Evolutionary conservation across 2,113 vertebrate species (phyloP).

Genomic region (Corydoras maculifer): DNA sequence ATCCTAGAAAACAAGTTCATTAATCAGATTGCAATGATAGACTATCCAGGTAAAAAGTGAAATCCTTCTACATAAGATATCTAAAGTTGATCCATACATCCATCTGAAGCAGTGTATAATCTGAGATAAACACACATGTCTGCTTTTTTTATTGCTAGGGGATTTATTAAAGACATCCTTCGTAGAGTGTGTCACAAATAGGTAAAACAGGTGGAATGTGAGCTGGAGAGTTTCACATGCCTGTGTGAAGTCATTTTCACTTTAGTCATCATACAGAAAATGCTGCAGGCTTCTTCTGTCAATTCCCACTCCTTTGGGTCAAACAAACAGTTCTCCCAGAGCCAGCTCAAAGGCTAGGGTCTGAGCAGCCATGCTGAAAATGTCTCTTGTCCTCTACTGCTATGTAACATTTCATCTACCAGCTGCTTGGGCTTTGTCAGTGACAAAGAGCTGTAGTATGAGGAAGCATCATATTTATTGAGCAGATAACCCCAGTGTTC

Average conservation of each 20-base stretch:
- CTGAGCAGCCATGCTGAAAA: slow-evolving; percentile 74
- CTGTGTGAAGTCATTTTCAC: slow-evolving; percentile 41
- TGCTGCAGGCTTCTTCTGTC: slow-evolving; percentile 54
- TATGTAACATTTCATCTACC: slow-evolving; percentile 71
- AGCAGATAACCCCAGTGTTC: slow-evolving; percentile 62
- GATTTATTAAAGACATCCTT: background rate
- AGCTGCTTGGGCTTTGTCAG: slow-evolving; percentile 72
- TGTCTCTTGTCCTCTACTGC: slow-evolving; percentile 71
- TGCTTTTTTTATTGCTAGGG: slow-evolving; percentile 2
- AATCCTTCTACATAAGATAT: background rate
- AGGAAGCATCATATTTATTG: slow-evolving; percentile 73
- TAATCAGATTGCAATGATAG: background rate
- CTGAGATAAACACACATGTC: slow-evolving; percentile 2
- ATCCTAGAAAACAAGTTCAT: slow-evolving; percentile 24
- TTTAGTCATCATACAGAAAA: slow-evolving; percentile 42
- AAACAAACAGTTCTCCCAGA: slow-evolving; percentile 68
- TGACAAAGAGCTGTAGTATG: slow-evolving; percentile 70
- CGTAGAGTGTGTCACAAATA: slow-evolving; percentile 19
- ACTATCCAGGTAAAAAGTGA: background rate
- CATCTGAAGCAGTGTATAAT: background rate
- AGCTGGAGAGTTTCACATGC: slow-evolving; percentile 26
- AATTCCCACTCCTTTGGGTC: slow-evolving; percentile 65
- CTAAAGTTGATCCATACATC: background rate
- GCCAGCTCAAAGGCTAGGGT: slow-evolving; percentile 68
- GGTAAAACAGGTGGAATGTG: slow-evolving; percentile 30